phyloP scores from a whole-genome alignment of 2,797 vertebrate genomes.

The Labroides dimidiatus region DNA sequence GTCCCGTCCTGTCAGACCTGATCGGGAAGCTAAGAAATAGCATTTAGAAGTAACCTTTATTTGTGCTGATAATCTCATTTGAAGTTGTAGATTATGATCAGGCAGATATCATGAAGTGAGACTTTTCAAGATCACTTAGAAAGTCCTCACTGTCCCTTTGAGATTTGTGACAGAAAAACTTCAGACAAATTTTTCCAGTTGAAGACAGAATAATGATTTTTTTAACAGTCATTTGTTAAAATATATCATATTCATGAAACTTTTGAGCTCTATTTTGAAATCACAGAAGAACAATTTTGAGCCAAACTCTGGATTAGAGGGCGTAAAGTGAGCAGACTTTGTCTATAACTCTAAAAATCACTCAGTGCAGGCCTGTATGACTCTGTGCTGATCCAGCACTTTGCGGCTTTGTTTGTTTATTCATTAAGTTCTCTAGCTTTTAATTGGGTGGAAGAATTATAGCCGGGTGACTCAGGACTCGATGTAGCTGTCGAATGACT shows the following conservation, averaged over 20 bases:
- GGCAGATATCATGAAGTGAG: too few relatives aligned
- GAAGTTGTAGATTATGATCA: too few relatives aligned
- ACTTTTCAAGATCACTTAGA: too few relatives aligned
- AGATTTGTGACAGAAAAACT: too few relatives aligned
- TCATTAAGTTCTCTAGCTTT: slow-evolving; percentile 38
- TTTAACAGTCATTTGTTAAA: background rate
- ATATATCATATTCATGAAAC: background rate
- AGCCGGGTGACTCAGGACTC: slow-evolving; percentile 51
- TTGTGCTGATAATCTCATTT: too few relatives aligned
- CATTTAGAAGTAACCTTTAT: too few relatives aligned
- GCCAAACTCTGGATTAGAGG: slow-evolving; percentile 9
- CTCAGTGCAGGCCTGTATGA: slow-evolving; percentile 25
- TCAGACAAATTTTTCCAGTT: too few relatives aligned
- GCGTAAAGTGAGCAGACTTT: slow-evolving; percentile 14
- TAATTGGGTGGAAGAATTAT: slow-evolving; percentile 62
- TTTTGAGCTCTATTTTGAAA: slow-evolving; percentile 1
- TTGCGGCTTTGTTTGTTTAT: slow-evolving; percentile 56
- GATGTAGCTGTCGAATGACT: slow-evolving; percentile 64
- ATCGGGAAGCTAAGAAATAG: too few relatives aligned
- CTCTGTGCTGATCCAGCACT: slow-evolving; percentile 43
- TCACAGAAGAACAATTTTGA: slow-evolving; percentile 4
- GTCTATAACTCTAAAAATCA: too few relatives aligned
- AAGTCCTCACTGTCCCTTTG: too few relatives aligned
- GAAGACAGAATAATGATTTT: slow-evolving; percentile 9
- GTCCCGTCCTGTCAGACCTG: too few relatives aligned